Evolutionary conservation across 64 coral and sea anemone species (phyloP), one percentile per base, ranked within the genome.

Genomic region (Exaiptasia diaphana): DNA sequence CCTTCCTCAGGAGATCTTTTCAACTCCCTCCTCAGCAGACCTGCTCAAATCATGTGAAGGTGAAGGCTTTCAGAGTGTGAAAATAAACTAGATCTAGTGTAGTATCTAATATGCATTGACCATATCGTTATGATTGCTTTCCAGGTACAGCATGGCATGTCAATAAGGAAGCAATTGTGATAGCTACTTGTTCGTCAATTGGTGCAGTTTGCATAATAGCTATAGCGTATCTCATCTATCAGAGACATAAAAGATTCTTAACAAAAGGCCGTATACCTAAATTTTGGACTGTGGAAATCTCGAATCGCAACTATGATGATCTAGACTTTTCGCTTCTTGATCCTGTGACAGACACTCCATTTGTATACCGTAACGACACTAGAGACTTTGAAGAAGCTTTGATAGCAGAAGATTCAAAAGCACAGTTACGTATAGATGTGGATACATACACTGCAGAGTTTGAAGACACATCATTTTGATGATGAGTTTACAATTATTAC

Each of bases 301-400:
- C 85, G 41, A 94, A 94, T 41, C 79, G 86, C 17, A 94, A 88
- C 67, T 94, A 88, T 67, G 86, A 89, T 79, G 91, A 94, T 46
- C 48, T 94, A 73, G 91, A 94, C 63, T 94, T 95, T 50, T 95
- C 91, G 27, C 67, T 95, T 6, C 55, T 95, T 32, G 80, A 90
- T 73, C 64, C 91, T 6, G 82, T 95, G 28, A 78, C 78, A 33
- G 91, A 95, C 64, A 83, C 75, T 9, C 91, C 91, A 15, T 89
- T 84, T 79, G 91, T 95, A 1, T 95, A 95, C 41, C 74, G 91
- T 37, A 85, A 68, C 20, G 91, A 95, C 43, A 71, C 75, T 52
- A 83, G 40, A 26, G 91, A 90, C 45, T 95, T 89, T 80, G 91
- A 95, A 26, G 91, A 95, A 38, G 91, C 91, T 0, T 53, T 95